Percentiles rank a stretch among this genome's conserved stretches.
These are phyloP conservation scores for Rhadina sibilatrix DNA, from an alignment of 2,113 vertebrate genomes.

Conservation along the genomic window DNA sequence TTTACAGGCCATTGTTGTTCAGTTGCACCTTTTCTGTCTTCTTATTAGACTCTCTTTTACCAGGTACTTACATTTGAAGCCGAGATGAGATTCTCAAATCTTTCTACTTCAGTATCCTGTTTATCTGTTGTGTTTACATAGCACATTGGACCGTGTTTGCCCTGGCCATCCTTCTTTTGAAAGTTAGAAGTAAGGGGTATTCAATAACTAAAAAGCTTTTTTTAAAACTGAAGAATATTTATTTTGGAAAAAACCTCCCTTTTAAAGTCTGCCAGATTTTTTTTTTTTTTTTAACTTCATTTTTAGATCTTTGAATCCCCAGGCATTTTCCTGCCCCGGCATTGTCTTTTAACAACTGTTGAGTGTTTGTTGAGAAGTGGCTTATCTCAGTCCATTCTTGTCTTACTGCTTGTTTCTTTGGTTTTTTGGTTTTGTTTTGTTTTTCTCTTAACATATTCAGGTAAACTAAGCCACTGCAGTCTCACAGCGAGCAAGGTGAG, in stretches of 20 bases:
- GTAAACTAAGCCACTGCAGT: background rate
- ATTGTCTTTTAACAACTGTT: conserved; percentile 20
- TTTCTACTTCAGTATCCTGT: background rate
- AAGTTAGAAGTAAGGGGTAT: background rate
- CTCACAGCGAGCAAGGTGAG: background rate
- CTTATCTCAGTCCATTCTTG: conserved; percentile 18
- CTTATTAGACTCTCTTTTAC: background rate
- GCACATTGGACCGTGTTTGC: background rate
- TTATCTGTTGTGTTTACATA: background rate
- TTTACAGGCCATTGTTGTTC: background rate
- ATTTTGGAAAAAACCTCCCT: background rate
- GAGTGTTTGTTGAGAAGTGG: conserved; percentile 1
- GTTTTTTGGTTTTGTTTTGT: background rate
- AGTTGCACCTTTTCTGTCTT: background rate
- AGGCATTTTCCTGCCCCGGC: conserved; percentile 28
- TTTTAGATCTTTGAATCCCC: background rate
- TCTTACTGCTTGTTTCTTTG: background rate
- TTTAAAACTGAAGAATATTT: background rate
- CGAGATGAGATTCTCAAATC: background rate
- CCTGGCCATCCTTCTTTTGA: background rate
- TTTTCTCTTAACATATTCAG: background rate
- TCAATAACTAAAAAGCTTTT: background rate
- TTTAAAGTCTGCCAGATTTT: background rate
- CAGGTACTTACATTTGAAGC: background rate
- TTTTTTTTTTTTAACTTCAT: background rate